These are phyloP conservation scores for Machimus rusticus DNA, from an alignment of 2,888 invertebrate genomes.

Conservation along the genomic window DNA sequence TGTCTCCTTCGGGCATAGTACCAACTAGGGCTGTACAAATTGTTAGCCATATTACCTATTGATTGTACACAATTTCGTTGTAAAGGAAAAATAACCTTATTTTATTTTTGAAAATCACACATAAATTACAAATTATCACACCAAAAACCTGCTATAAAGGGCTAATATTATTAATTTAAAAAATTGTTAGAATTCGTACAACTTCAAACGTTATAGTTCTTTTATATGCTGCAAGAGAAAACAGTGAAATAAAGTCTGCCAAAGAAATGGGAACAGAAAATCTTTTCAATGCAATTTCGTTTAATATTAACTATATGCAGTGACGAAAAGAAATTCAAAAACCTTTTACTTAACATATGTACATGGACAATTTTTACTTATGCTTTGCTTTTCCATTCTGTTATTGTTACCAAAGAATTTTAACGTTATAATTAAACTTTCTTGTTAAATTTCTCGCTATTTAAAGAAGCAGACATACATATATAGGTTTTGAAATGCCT, in stretches of 20 bases:
- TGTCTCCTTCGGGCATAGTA: conserved; percentile 77
- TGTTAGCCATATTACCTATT: conserved; percentile 87
- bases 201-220: neutral
- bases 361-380: too few relatives aligned
- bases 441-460: too few relatives aligned
- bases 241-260: neutral
- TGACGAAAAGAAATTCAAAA: too few relatives aligned
- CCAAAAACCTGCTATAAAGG: neutral
- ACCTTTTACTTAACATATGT: too few relatives aligned
- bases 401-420: too few relatives aligned
- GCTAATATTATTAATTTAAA: neutral
- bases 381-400: too few relatives aligned
- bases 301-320: too few relatives aligned
- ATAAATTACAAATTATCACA: neutral
- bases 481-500: too few relatives aligned
- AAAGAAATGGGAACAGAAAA: neutral
- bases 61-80: conserved; percentile 50
- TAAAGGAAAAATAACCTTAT: conserved; percentile 18
- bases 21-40: conserved; percentile 87
- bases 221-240: neutral
- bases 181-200: neutral
- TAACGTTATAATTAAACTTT: too few relatives aligned
- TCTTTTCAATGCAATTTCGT: too few relatives aligned
- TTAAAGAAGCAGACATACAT: too few relatives aligned
- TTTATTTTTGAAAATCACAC: neutral